A percentile compares a stretch with the other conserved stretches of the same genome.
Evolutionary conservation across 2,888 invertebrate species (phyloP).

Genomic region (Hirtodrosophila histrioides): DNA sequence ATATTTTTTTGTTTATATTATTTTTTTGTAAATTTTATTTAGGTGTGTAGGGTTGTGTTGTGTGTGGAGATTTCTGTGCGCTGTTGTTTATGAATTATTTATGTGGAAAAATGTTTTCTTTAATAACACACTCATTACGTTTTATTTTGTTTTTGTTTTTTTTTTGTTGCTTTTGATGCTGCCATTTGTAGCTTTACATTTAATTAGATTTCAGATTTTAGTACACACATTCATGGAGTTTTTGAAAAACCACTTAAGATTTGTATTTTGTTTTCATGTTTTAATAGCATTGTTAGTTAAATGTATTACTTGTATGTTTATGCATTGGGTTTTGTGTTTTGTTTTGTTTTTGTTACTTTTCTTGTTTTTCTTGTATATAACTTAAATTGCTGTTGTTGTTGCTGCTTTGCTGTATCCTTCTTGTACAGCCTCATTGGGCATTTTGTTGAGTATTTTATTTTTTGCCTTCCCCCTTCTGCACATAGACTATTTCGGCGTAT

Average conservation of each 20-base stretch:
- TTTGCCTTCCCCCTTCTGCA: conserved; percentile 79
- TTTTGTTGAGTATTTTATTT: conserved; percentile 50
- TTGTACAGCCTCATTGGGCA: conserved; percentile 54
- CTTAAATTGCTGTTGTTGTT: conserved; percentile 19
- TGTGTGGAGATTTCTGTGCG: conserved; percentile 66
- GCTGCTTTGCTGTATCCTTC: conserved; percentile 24
- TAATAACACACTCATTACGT: conserved; percentile 53
- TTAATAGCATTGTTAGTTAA: conserved; percentile 31
- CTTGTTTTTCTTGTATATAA: conserved; percentile 39
- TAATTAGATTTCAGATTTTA: conserved; percentile 49
- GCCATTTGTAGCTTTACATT: conserved; percentile 52
- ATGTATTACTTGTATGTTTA: conserved; percentile 48
- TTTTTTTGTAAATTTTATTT: conserved; percentile 71
- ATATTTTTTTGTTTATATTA: conserved; percentile 5
- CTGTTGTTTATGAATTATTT: conserved; percentile 39
- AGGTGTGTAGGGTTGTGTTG: conserved; percentile 45
- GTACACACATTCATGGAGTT: conserved; percentile 74
- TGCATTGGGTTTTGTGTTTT: conserved; percentile 65
- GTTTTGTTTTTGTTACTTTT: too few relatives aligned
- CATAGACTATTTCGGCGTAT: conserved; percentile 93
- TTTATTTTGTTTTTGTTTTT: conserved; percentile 15
- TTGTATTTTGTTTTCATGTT: conserved; percentile 33
- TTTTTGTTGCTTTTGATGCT: conserved; percentile 21
- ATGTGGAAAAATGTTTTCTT: conserved; percentile 41
- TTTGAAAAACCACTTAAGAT: conserved; percentile 72